phyloP scores from a whole-genome alignment of 2,113 vertebrate species.

The Oryzias woworae region DNA sequence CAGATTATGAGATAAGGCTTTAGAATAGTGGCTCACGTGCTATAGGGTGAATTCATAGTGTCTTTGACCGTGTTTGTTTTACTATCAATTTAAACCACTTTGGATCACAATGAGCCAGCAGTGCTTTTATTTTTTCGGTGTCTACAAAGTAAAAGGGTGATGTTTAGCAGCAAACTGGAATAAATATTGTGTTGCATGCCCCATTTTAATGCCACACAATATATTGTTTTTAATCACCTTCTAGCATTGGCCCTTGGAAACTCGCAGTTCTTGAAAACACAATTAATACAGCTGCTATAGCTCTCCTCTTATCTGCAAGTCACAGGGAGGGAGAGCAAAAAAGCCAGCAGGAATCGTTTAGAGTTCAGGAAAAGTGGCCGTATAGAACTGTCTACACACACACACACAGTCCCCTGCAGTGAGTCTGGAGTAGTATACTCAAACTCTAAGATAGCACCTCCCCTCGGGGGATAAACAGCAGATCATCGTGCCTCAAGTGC shows the following conservation, averaged over 20 bases:
- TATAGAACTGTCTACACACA: constrained; percentile 11
- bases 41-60: no score
- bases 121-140: constrained; percentile 59
- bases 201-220: constrained; percentile 47
- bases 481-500: constrained; percentile 36
- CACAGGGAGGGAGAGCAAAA: constrained; percentile 39
- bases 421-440: constrained; percentile 24
- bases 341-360: constrained; percentile 31
- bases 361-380: constrained; percentile 35
- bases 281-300: constrained; percentile 38
- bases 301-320: constrained; percentile 64
- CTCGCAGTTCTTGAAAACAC: constrained; percentile 44
- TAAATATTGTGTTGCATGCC: constrained; percentile 41
- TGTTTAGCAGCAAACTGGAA: constrained; percentile 45
- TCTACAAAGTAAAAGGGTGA: constrained; percentile 37
- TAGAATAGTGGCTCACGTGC: no score
- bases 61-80: no score
- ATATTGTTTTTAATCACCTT: constrained; percentile 69
- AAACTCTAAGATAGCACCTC: constrained; percentile 19
- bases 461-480: constrained; percentile 26
- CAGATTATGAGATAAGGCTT: no score
- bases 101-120: neutral
- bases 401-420: constrained; percentile 6
- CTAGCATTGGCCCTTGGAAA: constrained; percentile 54
- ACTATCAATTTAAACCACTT: no score